Evolutionary conservation across 53 echinoderm and acorn worm genomes (phyloP).

Genomic region (Stichopus horrens): DNA sequence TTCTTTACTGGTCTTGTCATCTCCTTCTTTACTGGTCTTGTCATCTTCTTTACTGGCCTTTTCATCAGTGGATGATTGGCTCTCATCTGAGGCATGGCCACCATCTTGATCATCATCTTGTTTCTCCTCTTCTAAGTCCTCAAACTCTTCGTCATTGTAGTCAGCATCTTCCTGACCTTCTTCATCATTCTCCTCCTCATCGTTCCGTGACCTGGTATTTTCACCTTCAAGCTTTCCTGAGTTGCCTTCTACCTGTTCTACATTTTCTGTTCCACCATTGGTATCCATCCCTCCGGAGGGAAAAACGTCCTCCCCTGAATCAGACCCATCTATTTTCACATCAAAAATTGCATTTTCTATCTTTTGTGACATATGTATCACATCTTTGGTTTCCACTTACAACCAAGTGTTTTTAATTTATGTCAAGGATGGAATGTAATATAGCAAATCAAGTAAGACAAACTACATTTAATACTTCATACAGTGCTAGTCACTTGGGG

Average conservation of each 20-base stretch:
- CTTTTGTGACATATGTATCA: too few relatives aligned
- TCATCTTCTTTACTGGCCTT: conserved; percentile 26
- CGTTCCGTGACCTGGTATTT: neutral
- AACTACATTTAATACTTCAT: too few relatives aligned
- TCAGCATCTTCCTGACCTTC: neutral
- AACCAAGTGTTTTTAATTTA: too few relatives aligned
- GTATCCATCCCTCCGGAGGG: conserved; percentile 10
- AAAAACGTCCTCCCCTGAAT: neutral
- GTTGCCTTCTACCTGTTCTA: conserved; percentile 1
- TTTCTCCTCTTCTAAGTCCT: neutral
- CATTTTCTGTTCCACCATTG: neutral
- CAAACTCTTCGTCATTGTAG: neutral
- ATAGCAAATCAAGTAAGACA: too few relatives aligned
- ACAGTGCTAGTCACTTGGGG: too few relatives aligned
- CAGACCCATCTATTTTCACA: neutral
- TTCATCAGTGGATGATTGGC: neutral
- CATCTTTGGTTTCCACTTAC: too few relatives aligned
- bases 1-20: conserved; percentile 14
- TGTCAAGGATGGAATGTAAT: too few relatives aligned
- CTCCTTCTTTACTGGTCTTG: neutral
- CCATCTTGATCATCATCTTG: neutral
- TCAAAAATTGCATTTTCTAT: neutral
- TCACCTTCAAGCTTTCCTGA: conserved; percentile 7
- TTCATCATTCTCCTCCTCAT: neutral
- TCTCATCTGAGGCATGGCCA: neutral